These are phyloP conservation scores for Prietella phreatophila DNA, from an alignment of 2,113 vertebrate genomes.

Conservation along the genomic window DNA sequence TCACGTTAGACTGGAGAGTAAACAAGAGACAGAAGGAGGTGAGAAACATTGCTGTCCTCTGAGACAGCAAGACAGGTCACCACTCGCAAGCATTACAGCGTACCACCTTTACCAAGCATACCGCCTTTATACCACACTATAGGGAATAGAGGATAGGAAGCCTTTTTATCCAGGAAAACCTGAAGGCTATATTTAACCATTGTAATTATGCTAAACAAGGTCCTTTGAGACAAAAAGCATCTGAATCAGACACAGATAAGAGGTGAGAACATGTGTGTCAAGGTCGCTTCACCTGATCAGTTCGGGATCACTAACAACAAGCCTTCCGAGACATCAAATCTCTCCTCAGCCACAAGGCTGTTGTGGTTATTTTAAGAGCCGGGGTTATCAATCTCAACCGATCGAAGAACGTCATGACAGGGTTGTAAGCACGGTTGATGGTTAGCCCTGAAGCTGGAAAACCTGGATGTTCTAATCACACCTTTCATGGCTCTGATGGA, in stretches of 20 bases:
- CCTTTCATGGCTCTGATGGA: constrained; percentile 59
- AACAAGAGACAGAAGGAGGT: constrained; percentile 61
- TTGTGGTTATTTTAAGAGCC: constrained; percentile 62
- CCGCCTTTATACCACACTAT: neutral
- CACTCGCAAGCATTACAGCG: constrained; percentile 60
- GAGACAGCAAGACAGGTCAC: constrained; percentile 70
- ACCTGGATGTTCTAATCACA: constrained; percentile 55
- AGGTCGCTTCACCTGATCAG: constrained; percentile 20
- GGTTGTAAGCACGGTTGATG: constrained; percentile 53
- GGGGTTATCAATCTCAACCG: constrained; percentile 64
- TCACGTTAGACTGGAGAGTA: constrained; percentile 71
- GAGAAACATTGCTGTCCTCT: constrained; percentile 53
- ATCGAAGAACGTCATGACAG: constrained; percentile 64
- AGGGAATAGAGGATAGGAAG: constrained; percentile 2
- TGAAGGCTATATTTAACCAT: neutral
- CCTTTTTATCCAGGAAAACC: constrained; percentile 24
- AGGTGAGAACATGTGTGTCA: constrained; percentile 25
- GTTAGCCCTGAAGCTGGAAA: constrained; percentile 60
- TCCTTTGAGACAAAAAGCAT: constrained; percentile 20
- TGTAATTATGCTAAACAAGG: constrained; percentile 38
- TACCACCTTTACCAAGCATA: constrained; percentile 18
- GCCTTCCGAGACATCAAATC: constrained; percentile 18
- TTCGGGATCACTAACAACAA: constrained; percentile 15
- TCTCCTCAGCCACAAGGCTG: constrained; percentile 36
- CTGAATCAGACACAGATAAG: constrained; percentile 4